phyloP scores from a whole-genome alignment of 2,888 invertebrate species.

The Philereme vetulata region DNA sequence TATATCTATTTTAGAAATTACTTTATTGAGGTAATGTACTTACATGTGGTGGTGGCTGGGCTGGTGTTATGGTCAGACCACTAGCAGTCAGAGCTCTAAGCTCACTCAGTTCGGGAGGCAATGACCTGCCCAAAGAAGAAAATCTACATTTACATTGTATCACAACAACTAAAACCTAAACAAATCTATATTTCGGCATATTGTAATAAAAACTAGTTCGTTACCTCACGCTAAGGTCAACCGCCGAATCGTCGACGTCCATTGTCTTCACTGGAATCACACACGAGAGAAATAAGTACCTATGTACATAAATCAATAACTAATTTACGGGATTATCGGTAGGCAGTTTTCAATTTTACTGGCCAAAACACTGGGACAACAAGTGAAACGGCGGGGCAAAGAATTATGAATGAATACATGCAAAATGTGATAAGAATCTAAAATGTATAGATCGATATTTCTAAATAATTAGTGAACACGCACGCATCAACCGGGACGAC shows the following conservation, averaged over 20 bases:
- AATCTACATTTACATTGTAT: slow-evolving; percentile 14
- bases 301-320: slow-evolving; percentile 48
- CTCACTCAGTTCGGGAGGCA: slow-evolving; percentile 82
- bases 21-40: slow-evolving; percentile 41
- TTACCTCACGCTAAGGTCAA: slow-evolving; percentile 94
- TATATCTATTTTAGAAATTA: background rate
- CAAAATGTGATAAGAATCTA: background rate
- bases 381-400: background rate
- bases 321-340: slow-evolving; percentile 26
- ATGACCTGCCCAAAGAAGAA: slow-evolving; percentile 57
- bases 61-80: slow-evolving; percentile 86
- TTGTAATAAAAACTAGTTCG: slow-evolving; percentile 24
- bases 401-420: slow-evolving; percentile 1
- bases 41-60: slow-evolving; percentile 83
- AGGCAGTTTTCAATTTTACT: background rate
- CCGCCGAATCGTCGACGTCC: slow-evolving; percentile 95
- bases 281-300: slow-evolving; percentile 45
- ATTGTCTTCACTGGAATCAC: slow-evolving; percentile 83
- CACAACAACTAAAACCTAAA: slow-evolving; percentile 15
- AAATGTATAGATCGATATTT: slow-evolving; percentile 30
- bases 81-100: slow-evolving; percentile 85
- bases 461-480: slow-evolving; percentile 55
- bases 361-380: background rate
- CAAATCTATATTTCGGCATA: slow-evolving; percentile 34
- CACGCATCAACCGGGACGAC: slow-evolving; percentile 60